Evolutionary conservation across 2,797 vertebrate species (phyloP).

Genomic region (Siniperca undulata): DNA sequence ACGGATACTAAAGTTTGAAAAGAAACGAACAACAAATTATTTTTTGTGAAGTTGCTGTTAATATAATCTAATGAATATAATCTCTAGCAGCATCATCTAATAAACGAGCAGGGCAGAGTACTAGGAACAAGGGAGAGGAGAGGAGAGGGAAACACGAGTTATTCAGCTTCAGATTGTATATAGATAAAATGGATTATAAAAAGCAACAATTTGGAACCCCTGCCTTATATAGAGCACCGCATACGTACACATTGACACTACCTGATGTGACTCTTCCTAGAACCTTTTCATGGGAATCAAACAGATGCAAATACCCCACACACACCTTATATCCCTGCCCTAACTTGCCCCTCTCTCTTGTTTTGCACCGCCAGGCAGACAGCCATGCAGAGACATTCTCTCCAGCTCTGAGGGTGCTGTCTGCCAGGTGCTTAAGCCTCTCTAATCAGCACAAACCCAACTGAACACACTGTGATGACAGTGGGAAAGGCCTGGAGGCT

Average conservation of each 20-base stretch:
- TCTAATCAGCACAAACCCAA: slow-evolving; percentile 65
- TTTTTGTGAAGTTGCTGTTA: neutral
- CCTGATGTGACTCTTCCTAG: slow-evolving; percentile 37
- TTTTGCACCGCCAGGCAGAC: slow-evolving; percentile 68
- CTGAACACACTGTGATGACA: slow-evolving; percentile 47
- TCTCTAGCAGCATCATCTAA: neutral
- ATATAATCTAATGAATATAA: neutral
- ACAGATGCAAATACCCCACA: slow-evolving; percentile 51
- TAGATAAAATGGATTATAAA: neutral
- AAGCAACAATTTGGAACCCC: neutral
- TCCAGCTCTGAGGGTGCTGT: slow-evolving; percentile 55
- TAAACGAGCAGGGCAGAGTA: neutral
- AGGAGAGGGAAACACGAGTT: neutral
- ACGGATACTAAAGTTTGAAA: neutral
- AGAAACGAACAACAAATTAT: neutral
- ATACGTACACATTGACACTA: neutral
- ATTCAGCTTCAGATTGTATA: neutral
- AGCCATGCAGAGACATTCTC: slow-evolving; percentile 60
- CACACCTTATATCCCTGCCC: slow-evolving; percentile 72
- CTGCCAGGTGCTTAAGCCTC: slow-evolving; percentile 76
- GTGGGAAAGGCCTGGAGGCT: slow-evolving; percentile 49
- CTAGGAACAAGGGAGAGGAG: neutral
- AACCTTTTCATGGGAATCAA: slow-evolving; percentile 60
- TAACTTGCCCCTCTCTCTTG: slow-evolving; percentile 76
- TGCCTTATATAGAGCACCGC: neutral